Conservation (phyloP, 2,113 vertebrate genomes). For the Coregonus clupeaformis region DNA sequence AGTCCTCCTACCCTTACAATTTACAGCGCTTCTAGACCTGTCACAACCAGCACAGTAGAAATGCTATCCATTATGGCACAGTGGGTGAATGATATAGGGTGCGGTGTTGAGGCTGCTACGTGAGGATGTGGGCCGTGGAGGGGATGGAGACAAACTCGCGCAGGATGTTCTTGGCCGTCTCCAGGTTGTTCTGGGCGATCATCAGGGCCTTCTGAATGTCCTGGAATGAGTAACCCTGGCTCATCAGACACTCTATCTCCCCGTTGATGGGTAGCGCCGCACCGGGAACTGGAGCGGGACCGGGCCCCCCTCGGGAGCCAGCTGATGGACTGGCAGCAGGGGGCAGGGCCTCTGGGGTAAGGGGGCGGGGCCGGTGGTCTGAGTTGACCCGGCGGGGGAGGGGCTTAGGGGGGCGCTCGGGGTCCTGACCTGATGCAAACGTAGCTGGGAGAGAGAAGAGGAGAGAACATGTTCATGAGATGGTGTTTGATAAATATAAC, state of each 20-base stretch:
- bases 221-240: slow-evolving; percentile 97
- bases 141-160: slow-evolving; percentile 95
- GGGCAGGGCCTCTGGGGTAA: slow-evolving; percentile 53
- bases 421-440: slow-evolving; percentile 73
- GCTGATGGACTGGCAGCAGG: neutral
- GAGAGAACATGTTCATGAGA: slow-evolving; percentile 9
- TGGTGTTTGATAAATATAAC: neutral
- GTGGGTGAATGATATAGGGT: slow-evolving; percentile 27
- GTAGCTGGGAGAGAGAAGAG: slow-evolving; percentile 31
- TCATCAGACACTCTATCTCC: slow-evolving; percentile 93
- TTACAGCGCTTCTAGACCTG: slow-evolving; percentile 30
- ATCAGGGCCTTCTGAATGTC: slow-evolving; percentile 98
- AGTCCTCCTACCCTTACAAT: slow-evolving; percentile 7
- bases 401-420: slow-evolving; percentile 89
- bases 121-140: slow-evolving; percentile 88
- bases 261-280: slow-evolving; percentile 80
- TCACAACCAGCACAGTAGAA: slow-evolving; percentile 56
- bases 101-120: slow-evolving; percentile 73
- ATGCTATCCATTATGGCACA: slow-evolving; percentile 59
- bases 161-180: slow-evolving; percentile 98
- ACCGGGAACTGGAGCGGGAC: slow-evolving; percentile 8
- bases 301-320: slow-evolving; percentile 5
- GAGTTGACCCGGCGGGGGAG: slow-evolving; percentile 92
- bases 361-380: slow-evolving; percentile 80
- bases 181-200: slow-evolving; percentile 98